A percentile compares a stretch with the other conserved stretches of the same genome.
phyloP scores from a whole-genome alignment of 2,888 invertebrate species.

The Aricia artaxerxes region DNA sequence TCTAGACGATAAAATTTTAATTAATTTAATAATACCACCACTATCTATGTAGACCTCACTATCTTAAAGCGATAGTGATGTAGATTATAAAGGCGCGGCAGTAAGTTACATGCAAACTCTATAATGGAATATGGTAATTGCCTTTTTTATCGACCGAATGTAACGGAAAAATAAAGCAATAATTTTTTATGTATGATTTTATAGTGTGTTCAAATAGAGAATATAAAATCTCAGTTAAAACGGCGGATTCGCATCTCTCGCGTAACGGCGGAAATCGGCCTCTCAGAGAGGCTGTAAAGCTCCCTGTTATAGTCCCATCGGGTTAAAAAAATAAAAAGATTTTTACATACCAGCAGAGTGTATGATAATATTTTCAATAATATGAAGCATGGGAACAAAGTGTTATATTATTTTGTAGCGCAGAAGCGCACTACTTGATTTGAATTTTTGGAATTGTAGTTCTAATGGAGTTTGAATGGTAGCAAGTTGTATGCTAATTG shows the following conservation, averaged over 20 bases:
- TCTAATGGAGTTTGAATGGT: not conserved
- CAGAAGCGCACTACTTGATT: not conserved
- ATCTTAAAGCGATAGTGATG: not conserved
- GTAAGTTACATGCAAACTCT: not conserved
- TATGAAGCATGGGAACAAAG: not conserved
- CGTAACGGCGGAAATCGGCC: not conserved
- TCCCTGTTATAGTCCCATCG: not conserved
- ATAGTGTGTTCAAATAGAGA: not conserved
- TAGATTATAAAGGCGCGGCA: slow-evolving; percentile 1
- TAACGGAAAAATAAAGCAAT: slow-evolving; percentile 13
- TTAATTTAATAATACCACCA: not conserved
- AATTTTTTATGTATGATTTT: not conserved
- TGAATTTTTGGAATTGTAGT: not conserved
- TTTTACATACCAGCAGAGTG: not conserved
- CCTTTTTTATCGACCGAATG: not conserved
- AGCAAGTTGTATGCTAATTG: not conserved
- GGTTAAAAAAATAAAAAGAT: slow-evolving; percentile 11
- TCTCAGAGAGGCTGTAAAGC: slow-evolving; percentile 6
- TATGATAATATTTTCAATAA: not conserved
- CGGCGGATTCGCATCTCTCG: not conserved
- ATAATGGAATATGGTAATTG: not conserved
- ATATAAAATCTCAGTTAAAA: slow-evolving; percentile 16
- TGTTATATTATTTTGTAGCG: not conserved
- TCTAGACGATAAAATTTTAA: not conserved
- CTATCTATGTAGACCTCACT: not conserved